Evolutionary conservation across 2,113 vertebrate genomes (phyloP).

Genomic region (Sinocyclocheilus anshuiensis): DNA sequence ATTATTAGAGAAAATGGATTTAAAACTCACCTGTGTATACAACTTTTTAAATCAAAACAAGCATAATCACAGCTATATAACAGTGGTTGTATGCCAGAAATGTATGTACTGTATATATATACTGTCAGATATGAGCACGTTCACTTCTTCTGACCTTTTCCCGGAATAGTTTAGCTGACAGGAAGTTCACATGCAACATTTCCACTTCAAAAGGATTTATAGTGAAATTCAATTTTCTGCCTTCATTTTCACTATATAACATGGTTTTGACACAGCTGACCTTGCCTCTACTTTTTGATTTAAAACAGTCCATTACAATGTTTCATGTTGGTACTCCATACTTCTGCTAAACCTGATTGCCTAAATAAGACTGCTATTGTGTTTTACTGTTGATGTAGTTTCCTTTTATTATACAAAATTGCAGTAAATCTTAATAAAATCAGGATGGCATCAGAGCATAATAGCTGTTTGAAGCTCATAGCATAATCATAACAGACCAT

Average conservation of each 20-base stretch:
- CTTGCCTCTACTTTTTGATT: constrained; percentile 12
- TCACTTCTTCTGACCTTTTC: constrained; percentile 30
- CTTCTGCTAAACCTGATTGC: neutral
- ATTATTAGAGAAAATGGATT: neutral
- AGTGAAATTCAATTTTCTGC: neutral
- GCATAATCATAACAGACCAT: constrained; percentile 21
- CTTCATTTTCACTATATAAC: neutral
- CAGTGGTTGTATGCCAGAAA: neutral
- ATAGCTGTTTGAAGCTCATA: constrained; percentile 31
- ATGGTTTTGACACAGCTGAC: neutral
- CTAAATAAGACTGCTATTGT: neutral
- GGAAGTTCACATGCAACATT: constrained; percentile 20
- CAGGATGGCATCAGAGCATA: constrained; percentile 6
- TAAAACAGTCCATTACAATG: constrained; percentile 6
- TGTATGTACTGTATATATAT: neutral
- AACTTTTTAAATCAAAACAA: neutral
- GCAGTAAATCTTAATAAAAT: constrained; percentile 20
- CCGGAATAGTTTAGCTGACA: constrained; percentile 11
- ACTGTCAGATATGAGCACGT: neutral
- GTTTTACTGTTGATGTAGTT: constrained; percentile 29
- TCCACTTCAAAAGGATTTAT: neutral
- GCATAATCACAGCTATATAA: neutral
- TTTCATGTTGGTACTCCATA: neutral
- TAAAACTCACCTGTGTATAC: neutral
- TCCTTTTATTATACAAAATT: neutral